Evolutionary conservation across 2,113 vertebrate genomes (phyloP), one percentile per base, ranked within the genome.

Genomic region (Bufo bufo): DNA sequence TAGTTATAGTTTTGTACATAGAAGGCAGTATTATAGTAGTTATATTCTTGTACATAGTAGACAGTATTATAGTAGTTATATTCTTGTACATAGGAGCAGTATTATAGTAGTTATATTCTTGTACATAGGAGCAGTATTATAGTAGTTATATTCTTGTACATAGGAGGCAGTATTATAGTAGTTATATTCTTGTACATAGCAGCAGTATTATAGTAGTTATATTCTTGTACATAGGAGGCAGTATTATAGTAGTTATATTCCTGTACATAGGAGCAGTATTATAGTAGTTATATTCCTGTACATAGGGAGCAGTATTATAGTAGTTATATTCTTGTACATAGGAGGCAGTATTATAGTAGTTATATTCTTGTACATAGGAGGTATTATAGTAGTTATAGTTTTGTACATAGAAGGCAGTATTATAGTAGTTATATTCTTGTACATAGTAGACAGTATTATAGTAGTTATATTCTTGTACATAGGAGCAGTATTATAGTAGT

Each of bases 391-490:
- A 8, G 63, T n/a, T 65, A 65, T 65, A 65, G n/a, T 65, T 19
- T 65, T 65, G 63, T n/a, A n/a, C 7, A 65, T 65, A 65, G 63
- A 19, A 8, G 63, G 63, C 20, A 65, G 63, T 65, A 65, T 65
- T 65, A 65, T 65, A 65, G 19, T 65, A 65, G 63, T 65, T 65
- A 65, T 65, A 65, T 65, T 65, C 63, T 65, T 65, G 63, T 65
- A 65, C 20, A 65, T n/a, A n/a, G 63, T 19, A 8, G 4, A 23
- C 33, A 71, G 66, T 71, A 71, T 71, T 71, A 71, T 71, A 71
- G 66, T 71, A 43, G 66, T 71, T 43, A 71, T 71, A 71, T 71
- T 71, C 66, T 71, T 71, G 66, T 71, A 71, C 10, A 71, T 71
- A 71, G 66, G 66, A 6, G 23, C 11, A 71, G 23, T 71, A 65